phyloP scores from a whole-genome alignment of 2,113 vertebrate genomes.

The Lepus timidus region DNA sequence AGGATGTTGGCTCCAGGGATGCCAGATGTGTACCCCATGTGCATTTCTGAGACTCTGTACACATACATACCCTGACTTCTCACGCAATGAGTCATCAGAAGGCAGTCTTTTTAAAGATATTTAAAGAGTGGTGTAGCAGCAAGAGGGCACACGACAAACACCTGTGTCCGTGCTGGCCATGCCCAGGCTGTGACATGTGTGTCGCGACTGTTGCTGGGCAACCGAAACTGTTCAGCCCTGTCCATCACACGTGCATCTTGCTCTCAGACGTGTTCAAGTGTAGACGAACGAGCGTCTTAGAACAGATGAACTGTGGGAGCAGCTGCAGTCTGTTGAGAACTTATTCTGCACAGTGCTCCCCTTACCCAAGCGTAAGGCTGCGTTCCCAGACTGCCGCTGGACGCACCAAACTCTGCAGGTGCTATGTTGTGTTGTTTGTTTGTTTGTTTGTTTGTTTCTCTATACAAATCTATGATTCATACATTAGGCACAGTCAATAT shows the following conservation, averaged over 20 bases:
- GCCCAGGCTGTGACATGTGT: fast-evolving
- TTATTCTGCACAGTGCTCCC: neutral
- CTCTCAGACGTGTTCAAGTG: neutral
- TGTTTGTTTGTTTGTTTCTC: too few relatives aligned
- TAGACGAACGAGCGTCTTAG: neutral
- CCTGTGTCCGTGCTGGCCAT: fast-evolving
- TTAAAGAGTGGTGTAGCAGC: neutral
- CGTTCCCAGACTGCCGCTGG: too few relatives aligned
- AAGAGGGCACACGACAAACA: neutral
- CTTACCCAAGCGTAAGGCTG: too few relatives aligned
- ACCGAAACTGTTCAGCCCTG: neutral
- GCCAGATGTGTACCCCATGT: neutral
- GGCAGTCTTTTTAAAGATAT: neutral
- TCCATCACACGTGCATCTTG: neutral
- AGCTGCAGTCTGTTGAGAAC: neutral
- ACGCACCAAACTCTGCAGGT: too few relatives aligned
- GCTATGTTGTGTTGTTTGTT: too few relatives aligned
- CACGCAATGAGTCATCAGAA: neutral
- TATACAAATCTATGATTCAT: too few relatives aligned
- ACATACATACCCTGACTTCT: neutral
- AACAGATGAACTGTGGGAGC: neutral
- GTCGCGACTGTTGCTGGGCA: too few relatives aligned
- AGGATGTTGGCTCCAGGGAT: neutral
- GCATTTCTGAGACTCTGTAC: conserved; percentile 19
- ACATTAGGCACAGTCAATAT: too few relatives aligned